These are phyloP conservation scores for Osmoderma eremita DNA, from an alignment of 2,888 invertebrate genomes.

Conservation along the genomic window DNA sequence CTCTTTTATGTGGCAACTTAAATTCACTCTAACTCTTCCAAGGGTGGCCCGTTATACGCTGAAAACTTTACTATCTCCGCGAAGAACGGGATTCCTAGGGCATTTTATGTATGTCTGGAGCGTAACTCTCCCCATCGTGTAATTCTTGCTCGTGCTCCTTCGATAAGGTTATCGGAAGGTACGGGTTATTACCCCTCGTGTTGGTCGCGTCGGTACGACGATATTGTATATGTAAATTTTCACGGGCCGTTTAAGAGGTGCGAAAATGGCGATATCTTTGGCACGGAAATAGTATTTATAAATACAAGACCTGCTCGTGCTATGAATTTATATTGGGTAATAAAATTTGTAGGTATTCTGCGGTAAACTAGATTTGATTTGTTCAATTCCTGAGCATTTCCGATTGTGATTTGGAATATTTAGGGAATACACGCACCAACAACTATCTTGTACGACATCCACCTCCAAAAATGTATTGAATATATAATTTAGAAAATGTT, in stretches of 20 bases:
- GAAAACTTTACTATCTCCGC: constrained; percentile 43
- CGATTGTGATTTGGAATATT: too few relatives aligned
- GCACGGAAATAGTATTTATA: constrained; percentile 16
- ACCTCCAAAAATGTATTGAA: too few relatives aligned
- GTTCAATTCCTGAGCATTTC: too few relatives aligned
- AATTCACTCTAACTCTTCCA: constrained; percentile 43
- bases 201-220: constrained; percentile 13
- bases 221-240: constrained; percentile 24
- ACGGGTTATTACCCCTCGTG: constrained; percentile 12
- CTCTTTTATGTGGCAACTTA: constrained; percentile 46
- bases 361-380: background rate
- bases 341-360: constrained; percentile 16
- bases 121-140: constrained; percentile 7
- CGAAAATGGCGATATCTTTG: constrained; percentile 7
- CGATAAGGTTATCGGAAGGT: constrained; percentile 16
- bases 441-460: too few relatives aligned
- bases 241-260: constrained; percentile 21
- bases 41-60: constrained; percentile 30
- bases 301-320: constrained; percentile 8
- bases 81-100: constrained; percentile 13
- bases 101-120: constrained; percentile 22
- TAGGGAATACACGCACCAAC: too few relatives aligned
- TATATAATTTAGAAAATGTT: too few relatives aligned
- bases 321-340: background rate
- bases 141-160: constrained; percentile 14